Percentiles rank a stretch among this genome's conserved stretches.
Evolutionary conservation across 2,113 vertebrate species (phyloP).

Genomic region (Caranx melampygus): DNA sequence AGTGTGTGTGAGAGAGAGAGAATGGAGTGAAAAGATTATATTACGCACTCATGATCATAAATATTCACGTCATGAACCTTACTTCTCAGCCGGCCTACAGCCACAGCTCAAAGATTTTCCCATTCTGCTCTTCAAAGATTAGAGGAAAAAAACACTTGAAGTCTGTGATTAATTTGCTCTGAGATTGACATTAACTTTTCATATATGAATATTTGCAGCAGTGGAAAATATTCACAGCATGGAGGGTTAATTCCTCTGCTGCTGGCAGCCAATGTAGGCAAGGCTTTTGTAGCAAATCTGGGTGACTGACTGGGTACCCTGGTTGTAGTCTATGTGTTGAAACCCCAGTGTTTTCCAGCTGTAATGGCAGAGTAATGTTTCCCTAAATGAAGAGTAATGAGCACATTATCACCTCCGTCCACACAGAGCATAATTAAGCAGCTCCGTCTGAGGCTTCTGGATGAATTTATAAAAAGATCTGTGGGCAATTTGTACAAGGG

Average conservation of each 20-base stretch:
- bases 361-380: constrained; percentile 9
- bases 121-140: not conserved
- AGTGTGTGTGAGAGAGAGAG: no score
- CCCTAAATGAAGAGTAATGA: constrained; percentile 31
- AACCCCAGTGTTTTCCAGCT: constrained; percentile 7
- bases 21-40: no score
- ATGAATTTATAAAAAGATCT: not conserved
- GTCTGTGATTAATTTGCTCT: not conserved
- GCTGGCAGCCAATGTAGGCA: not conserved
- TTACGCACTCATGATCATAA: no score
- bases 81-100: not conserved
- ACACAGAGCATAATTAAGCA: not conserved
- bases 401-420: constrained; percentile 2
- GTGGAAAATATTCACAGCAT: not conserved
- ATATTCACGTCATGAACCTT: no score
- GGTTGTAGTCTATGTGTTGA: not conserved
- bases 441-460: not conserved
- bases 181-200: not conserved
- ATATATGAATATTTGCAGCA: not conserved
- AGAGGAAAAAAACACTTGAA: not conserved
- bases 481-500: not conserved
- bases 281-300: not conserved
- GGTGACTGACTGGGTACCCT: not conserved
- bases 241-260: not conserved
- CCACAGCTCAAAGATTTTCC: not conserved